Conservation (phyloP, 2,888 invertebrate species). For the Pardosa pseudoannulata region DNA sequence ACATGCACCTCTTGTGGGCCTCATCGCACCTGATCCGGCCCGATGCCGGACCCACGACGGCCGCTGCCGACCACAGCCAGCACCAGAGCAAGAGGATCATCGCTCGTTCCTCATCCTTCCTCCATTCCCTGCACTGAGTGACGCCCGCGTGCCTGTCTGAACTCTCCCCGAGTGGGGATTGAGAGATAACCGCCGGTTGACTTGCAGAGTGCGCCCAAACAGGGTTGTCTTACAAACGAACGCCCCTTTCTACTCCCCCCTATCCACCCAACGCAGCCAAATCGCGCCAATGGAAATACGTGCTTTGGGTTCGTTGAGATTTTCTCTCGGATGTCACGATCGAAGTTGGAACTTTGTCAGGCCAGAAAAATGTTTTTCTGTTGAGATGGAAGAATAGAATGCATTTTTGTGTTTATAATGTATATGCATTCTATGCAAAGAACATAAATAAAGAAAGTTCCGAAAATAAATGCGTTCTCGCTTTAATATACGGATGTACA, state of each 20-base stretch:
- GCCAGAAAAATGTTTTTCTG: too few relatives aligned
- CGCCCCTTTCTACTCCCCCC: background rate
- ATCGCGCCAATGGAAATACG: background rate
- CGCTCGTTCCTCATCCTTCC: background rate
- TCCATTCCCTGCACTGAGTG: background rate
- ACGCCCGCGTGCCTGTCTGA: background rate
- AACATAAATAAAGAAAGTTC: too few relatives aligned
- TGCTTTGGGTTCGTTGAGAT: background rate
- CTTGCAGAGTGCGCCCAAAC: background rate
- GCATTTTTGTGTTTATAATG: too few relatives aligned
- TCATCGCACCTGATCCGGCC: slow-evolving; percentile 75
- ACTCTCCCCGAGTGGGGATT: slow-evolving; percentile 11
- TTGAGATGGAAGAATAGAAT: too few relatives aligned
- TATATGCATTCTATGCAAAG: too few relatives aligned
- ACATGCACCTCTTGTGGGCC: slow-evolving; percentile 85
- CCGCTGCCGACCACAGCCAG: slow-evolving; percentile 16
- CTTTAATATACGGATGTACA: too few relatives aligned
- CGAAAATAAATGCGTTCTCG: too few relatives aligned
- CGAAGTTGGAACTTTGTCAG: too few relatives aligned
- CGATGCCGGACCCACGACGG: slow-evolving; percentile 5
- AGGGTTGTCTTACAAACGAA: background rate
- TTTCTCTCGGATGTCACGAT: too few relatives aligned
- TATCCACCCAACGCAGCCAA: background rate
- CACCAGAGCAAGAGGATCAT: slow-evolving; percentile 10
- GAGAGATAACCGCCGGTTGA: slow-evolving; percentile 7